Base-by-base conservation (phyloP, 2,113 vertebrate genomes). In the Cochlearius cochlearius region DNA sequence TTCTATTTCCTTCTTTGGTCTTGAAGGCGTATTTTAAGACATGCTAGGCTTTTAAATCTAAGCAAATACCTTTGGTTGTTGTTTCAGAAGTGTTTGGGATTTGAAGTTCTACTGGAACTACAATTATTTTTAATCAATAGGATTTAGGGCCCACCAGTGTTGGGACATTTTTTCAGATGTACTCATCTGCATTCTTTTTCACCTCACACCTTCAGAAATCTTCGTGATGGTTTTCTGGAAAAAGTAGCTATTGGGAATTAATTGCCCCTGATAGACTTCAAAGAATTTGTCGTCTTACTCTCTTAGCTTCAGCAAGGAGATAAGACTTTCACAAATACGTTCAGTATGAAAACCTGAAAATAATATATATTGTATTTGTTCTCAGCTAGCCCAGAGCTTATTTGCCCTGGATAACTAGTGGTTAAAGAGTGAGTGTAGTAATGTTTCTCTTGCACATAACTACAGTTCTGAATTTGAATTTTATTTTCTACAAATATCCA, bases 391-490 rank as follows among this genome's bases (percentile, higher is more conserved):
- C 16, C 3, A 49, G 23, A 76, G 27, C 9, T 73, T 85, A 68
- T 91, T 82, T 85, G 25, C 27, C 17, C 25, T 75, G 34, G 15
- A 38, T n/a, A 88, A 25, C 15, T 76, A 32, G 16, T 66, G 15
- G 27, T 53, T 68, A 25, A 76, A 69, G 17, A 56, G 25, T 66
- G 27, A 82, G 53, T 41, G 26, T 81, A 52, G 49, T 72, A 11
- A 36, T 4, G 1, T 67, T 88, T 95, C 58, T 90, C 53, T 81
- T 76, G 32, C 13, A 38, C 13, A 7, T 80, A 94, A 76, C 27
- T 88, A 12, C 38, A 75, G 21, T 84, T 85, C 56, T 63, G 64
- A 80, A 56, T 75, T 90, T 82, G 43, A 87, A 88, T 85, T 85
- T 36, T 60, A 26, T 34, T 64, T 76, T 79, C 69, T 82, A 21